These are phyloP conservation scores for Ophion ellenae DNA, from an alignment of 2,888 invertebrate species.

Conservation along the genomic window DNA sequence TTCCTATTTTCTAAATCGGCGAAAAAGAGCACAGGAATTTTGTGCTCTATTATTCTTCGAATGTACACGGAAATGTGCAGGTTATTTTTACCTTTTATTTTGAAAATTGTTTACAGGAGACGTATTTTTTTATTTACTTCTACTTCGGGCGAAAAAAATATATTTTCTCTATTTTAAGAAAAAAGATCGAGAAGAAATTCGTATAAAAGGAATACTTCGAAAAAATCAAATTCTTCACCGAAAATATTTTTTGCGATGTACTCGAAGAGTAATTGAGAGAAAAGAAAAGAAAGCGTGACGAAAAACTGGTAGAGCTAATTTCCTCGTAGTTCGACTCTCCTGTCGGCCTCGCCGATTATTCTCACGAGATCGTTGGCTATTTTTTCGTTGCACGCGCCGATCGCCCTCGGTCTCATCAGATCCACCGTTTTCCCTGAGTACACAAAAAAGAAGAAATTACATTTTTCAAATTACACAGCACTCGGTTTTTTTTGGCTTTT, in stretches of 20 bases:
- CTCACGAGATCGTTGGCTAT: conserved; percentile 84
- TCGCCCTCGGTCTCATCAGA: conserved; percentile 86
- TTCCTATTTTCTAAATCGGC: background rate
- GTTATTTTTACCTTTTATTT: background rate
- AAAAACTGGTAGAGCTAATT: conserved; percentile 27
- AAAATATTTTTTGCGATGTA: background rate
- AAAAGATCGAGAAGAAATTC: background rate
- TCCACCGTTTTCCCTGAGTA: conserved; percentile 84
- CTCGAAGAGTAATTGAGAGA: background rate
- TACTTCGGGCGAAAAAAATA: background rate
- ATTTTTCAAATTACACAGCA: background rate
- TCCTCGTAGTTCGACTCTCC: conserved; percentile 69
- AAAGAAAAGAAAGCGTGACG: background rate
- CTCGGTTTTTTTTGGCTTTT: background rate
- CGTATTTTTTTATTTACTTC: background rate
- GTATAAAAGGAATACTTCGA: background rate
- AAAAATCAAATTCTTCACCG: background rate
- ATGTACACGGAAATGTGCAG: too few relatives aligned
- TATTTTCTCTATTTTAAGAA: background rate
- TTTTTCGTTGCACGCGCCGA: conserved; percentile 85
- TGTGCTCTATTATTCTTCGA: too few relatives aligned
- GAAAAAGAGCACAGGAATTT: background rate
- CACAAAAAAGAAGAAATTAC: background rate
- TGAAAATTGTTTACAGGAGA: background rate
- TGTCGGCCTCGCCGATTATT: conserved; percentile 85